phyloP scores from a whole-genome alignment of 2,113 vertebrate species.

The Hemiscyllium ocellatum region DNA sequence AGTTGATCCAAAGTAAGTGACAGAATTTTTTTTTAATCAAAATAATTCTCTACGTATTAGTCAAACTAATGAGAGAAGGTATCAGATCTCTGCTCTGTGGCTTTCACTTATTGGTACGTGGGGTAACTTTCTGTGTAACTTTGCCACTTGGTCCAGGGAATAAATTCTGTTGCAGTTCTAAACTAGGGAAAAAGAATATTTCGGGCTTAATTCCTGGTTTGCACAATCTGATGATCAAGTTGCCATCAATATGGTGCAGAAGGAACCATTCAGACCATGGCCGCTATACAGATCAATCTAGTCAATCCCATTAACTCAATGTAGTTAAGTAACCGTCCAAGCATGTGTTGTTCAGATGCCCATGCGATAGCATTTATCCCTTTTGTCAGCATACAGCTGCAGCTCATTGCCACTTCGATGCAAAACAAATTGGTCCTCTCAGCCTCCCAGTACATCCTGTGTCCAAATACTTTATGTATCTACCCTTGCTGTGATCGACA shows the following conservation, averaged over 20 bases:
- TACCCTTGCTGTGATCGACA: not conserved
- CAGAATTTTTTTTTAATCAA: not conserved
- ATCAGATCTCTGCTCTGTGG: not conserved
- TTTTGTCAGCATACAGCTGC: not conserved
- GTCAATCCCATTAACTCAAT: too few species aligned
- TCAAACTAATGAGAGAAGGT: not conserved
- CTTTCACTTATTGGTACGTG: not conserved
- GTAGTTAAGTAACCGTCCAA: too few species aligned
- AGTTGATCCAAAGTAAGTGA: constrained; percentile 94
- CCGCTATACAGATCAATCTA: too few species aligned
- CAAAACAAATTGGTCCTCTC: too few species aligned
- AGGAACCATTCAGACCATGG: too few species aligned
- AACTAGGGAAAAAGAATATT: not conserved
- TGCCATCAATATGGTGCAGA: too few species aligned
- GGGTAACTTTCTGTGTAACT: not conserved
- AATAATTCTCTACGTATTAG: too few species aligned
- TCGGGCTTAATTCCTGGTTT: not conserved
- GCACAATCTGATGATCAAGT: not conserved
- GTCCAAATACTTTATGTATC: too few species aligned
- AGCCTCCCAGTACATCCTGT: too few species aligned
- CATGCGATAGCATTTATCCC: too few species aligned
- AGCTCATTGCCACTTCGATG: not conserved
- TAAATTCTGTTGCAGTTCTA: not conserved
- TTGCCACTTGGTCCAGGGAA: not conserved
- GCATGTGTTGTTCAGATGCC: too few species aligned